Conservation (phyloP, 1,140 invertebrate genomes). For the Caenorhabditis brenneri region DNA sequence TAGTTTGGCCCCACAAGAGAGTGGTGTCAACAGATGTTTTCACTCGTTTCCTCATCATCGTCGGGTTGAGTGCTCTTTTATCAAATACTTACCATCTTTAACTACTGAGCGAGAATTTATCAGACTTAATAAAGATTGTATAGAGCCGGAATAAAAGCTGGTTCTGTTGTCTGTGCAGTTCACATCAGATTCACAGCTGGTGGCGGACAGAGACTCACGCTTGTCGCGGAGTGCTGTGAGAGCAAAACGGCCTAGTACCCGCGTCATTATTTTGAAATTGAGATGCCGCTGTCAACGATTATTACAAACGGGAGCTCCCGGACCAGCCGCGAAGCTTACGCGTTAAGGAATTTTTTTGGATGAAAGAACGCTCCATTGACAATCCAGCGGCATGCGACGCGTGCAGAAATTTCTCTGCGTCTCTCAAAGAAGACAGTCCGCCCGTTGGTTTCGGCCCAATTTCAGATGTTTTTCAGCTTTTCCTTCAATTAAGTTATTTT, state of each 20-base stretch:
- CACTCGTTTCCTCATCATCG: not conserved
- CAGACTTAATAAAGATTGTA: not conserved
- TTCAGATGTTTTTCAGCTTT: slow-evolving; percentile 41
- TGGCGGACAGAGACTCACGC: not conserved
- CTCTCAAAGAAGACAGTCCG: slow-evolving; percentile 22
- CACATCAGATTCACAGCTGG: slow-evolving; percentile 16
- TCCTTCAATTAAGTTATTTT: slow-evolving; percentile 52
- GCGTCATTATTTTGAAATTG: slow-evolving; percentile 40
- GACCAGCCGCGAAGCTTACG: slow-evolving; percentile 51
- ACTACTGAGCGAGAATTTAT: not conserved
- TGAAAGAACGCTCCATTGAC: not conserved
- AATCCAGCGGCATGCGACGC: not conserved
- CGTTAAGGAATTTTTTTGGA: slow-evolving; percentile 60
- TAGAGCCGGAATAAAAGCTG: not conserved
- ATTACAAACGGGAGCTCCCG: slow-evolving; percentile 18
- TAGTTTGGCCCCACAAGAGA: slow-evolving; percentile 1
- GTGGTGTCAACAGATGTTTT: slow-evolving; percentile 36
- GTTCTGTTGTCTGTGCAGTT: not conserved
- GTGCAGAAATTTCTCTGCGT: slow-evolving; percentile 26
- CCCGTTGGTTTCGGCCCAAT: not conserved
- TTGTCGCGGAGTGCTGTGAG: slow-evolving; percentile 27
- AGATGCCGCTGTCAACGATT: slow-evolving; percentile 34
- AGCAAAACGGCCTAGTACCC: slow-evolving; percentile 30
- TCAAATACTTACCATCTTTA: slow-evolving; percentile 39
- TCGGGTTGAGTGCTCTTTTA: not conserved